Conservation (phyloP, 1,140 invertebrate genomes). For the Microplitis mediator region DNA sequence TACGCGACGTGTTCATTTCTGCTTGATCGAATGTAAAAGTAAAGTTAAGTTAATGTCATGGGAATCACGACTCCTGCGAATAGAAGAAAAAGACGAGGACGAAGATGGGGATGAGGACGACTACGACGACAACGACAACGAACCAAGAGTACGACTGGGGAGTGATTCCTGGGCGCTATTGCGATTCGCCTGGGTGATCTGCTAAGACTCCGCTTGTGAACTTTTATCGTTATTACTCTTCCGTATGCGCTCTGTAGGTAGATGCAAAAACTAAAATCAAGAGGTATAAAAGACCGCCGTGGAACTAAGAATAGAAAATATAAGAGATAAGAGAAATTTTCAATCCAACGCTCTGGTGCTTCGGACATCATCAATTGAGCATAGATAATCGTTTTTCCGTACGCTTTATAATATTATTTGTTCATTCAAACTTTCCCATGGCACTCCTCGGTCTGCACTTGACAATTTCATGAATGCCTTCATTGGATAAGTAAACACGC, state of each 20-base stretch:
- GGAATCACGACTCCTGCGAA: slow-evolving; percentile 25
- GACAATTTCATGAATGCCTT: too few relatives aligned
- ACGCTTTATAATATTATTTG: neutral
- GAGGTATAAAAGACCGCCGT: neutral
- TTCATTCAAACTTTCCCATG: neutral
- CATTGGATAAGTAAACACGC: too few relatives aligned
- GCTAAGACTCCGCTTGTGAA: slow-evolving; percentile 33
- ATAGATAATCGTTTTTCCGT: neutral
- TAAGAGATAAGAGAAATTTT: neutral
- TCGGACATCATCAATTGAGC: slow-evolving; percentile 7
- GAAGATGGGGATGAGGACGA: too few relatives aligned
- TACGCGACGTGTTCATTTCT: slow-evolving; percentile 31
- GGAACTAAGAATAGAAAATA: neutral
- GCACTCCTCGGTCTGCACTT: too few relatives aligned
- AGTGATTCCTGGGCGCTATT: slow-evolving; percentile 31
- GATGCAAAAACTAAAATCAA: too few relatives aligned
- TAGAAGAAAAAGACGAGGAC: too few relatives aligned
- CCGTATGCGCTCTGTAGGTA: neutral
- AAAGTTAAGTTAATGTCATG: slow-evolving; percentile 41
- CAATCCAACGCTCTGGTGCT: slow-evolving; percentile 1
- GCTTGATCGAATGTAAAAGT: slow-evolving; percentile 39
- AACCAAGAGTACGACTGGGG: slow-evolving; percentile 19
- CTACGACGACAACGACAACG: too few relatives aligned
- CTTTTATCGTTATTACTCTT: slow-evolving; percentile 36
- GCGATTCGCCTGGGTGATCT: slow-evolving; percentile 40